phyloP scores from a whole-genome alignment of 2,888 invertebrate genomes.

The Chrysolina americana region DNA sequence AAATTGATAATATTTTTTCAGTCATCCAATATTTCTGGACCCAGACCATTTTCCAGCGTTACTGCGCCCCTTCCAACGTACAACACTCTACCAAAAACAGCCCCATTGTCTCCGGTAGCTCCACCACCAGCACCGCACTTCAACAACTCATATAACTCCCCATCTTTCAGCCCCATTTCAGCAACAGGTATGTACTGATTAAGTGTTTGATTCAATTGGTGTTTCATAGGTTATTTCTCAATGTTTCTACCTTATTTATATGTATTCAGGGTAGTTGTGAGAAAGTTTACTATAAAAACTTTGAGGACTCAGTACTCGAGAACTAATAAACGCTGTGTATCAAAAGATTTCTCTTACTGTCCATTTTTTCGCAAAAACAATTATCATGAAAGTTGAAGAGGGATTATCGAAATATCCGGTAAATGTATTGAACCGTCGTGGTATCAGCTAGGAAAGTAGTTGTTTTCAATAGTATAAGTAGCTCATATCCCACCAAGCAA shows the following conservation, averaged over 20 bases:
- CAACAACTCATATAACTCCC: conserved; percentile 45
- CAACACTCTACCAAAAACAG: conserved; percentile 53
- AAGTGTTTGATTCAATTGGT: background rate
- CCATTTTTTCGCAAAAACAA: too few species aligned
- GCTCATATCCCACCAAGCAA: too few species aligned
- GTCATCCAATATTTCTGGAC: conserved; percentile 68
- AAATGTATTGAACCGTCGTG: too few species aligned
- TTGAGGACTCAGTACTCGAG: too few species aligned
- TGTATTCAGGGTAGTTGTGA: too few species aligned
- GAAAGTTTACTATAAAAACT: too few species aligned
- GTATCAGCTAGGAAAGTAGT: background rate
- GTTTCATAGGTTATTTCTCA: background rate
- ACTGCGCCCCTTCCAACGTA: conserved; percentile 74
- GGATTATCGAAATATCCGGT: too few species aligned
- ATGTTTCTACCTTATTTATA: background rate
- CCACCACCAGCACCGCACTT: conserved; percentile 62
- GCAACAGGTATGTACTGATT: conserved; percentile 62
- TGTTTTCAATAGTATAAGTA: too few species aligned
- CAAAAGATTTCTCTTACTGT: too few species aligned
- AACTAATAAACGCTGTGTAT: too few species aligned
- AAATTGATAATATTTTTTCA: conserved; percentile 28
- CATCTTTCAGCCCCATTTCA: conserved; percentile 61
- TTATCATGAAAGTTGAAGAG: too few species aligned
- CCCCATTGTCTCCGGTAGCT: conserved; percentile 58
- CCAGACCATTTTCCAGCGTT: conserved; percentile 74